Base-by-base conservation (phyloP, 2,113 vertebrate genomes). In the Smithornis capensis region DNA sequence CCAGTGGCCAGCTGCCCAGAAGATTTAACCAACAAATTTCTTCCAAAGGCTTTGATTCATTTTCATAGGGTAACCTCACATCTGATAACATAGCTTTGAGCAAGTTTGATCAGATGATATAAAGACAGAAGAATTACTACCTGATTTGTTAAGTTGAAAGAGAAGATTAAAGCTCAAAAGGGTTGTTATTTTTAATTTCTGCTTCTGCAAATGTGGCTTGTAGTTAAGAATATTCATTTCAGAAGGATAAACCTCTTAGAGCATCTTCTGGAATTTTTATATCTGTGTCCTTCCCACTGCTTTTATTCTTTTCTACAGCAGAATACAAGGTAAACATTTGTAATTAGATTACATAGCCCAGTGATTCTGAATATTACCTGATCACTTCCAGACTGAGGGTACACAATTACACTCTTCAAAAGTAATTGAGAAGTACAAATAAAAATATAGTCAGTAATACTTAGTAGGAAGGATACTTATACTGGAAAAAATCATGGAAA, bases 341-440 rank as follows among this genome's bases (percentile, higher is more conserved):
- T 94, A 95, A 96, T 90, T 82, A 93, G 67, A 90, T 91, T 95
- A 86, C 68, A 88, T 52, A 52, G 63, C 31, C 47, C 87, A 93
- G 63, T 93, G 85, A 86, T 94, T 92, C 68, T 86, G 90, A 95
- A 93, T 94, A 95, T 97, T 96, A 93, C 85, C 85, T 90, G 87
- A 91, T 96, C 90, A 91, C 38, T 94, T 90, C 68, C 82, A 86
- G 73, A 85, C 27, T 87, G 27, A 91, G 37, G 37, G 45, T 89
- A 89, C 79, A 86, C 82, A 95, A 70, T 78, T 29, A 83, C 71
- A 88, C 88, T 84, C 68, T 92, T 95, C 92, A 78, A 70, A 94
- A 92, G 31, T 94, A 92, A 77, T 69, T 85, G 87, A 90, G 82
- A 90, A 96, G 44, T 79, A 87, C 65, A 85, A 47, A 79, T 55